A percentile compares a stretch with the other conserved stretches of the same genome.
phyloP scores from a whole-genome alignment of 2,113 vertebrate species.

The Ancistrus triradiatus region DNA sequence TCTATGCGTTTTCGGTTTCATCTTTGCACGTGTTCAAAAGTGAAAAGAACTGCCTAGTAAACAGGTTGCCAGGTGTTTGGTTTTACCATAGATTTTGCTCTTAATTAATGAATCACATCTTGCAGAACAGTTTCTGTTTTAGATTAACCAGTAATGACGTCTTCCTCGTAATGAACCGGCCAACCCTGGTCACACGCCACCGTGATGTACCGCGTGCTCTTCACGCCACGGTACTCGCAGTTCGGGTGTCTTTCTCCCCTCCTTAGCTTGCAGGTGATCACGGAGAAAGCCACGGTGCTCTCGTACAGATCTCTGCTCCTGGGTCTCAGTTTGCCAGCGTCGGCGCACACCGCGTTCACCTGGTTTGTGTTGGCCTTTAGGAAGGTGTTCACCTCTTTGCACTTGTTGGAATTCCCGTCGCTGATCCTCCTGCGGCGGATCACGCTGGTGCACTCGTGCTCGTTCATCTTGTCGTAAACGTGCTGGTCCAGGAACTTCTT shows the following conservation, averaged over 20 bases:
- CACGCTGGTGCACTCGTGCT: not conserved
- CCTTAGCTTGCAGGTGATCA: slow-evolving; percentile 19
- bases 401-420: not conserved
- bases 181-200: slow-evolving; percentile 11
- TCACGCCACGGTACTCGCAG: slow-evolving; percentile 20
- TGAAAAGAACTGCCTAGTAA: no score
- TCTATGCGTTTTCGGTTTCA: no score
- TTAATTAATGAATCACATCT: no score
- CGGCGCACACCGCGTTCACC: slow-evolving; percentile 15
- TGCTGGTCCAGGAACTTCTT: slow-evolving; percentile 27
- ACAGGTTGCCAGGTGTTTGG: no score
- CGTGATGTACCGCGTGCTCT: slow-evolving; percentile 24
- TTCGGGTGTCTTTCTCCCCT: slow-evolving; percentile 25
- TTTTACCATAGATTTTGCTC: no score
- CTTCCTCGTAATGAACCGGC: slow-evolving; percentile 42
- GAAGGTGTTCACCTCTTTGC: slow-evolving; percentile 33
- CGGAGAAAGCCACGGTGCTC: not conserved
- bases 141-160: no score
- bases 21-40: no score
- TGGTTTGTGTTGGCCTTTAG: slow-evolving; percentile 1
- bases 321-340: no score
- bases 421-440: slow-evolving; percentile 6
- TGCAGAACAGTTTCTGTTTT: slow-evolving; percentile 13
- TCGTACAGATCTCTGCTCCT: no score
- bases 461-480: slow-evolving; percentile 16